These are phyloP conservation scores for Saccostrea glomerata DNA, from an alignment of 1,140 invertebrate species.

Conservation along the genomic window DNA sequence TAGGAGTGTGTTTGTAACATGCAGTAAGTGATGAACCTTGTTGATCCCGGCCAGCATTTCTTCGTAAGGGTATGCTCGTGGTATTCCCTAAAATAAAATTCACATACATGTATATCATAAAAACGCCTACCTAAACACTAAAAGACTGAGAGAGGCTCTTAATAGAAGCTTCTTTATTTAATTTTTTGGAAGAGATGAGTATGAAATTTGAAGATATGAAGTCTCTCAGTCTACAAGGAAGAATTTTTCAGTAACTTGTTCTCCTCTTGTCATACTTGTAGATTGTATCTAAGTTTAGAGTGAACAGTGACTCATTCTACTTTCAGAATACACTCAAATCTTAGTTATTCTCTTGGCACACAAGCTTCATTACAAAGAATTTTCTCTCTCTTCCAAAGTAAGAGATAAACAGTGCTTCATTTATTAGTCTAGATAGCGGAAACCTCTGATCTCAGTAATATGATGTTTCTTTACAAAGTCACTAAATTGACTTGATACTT, in stretches of 20 bases:
- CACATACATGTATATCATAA: constrained; percentile 4
- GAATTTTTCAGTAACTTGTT: background rate
- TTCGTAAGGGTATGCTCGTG: constrained; percentile 35
- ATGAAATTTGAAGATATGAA: background rate
- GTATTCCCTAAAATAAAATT: constrained; percentile 42
- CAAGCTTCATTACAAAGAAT: background rate
- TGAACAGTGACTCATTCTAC: constrained; percentile 18
- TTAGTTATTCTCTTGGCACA: constrained; percentile 4
- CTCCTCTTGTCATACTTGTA: background rate
- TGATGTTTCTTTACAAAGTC: background rate
- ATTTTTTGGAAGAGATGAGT: background rate
- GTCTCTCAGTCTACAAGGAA: background rate
- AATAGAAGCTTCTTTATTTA: background rate
- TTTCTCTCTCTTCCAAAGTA: background rate
- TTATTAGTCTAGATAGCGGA: background rate
- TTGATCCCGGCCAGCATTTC: constrained; percentile 39
- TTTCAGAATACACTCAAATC: background rate
- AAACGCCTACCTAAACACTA: background rate
- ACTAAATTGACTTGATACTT: constrained; percentile 3
- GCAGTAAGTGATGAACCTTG: constrained; percentile 43
- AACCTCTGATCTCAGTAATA: background rate
- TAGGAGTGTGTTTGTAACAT: constrained; percentile 34
- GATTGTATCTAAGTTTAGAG: constrained; percentile 7
- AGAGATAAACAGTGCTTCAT: constrained; percentile 12
- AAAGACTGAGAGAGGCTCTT: background rate